Evolutionary conservation across 1,140 invertebrate genomes (phyloP), one percentile per base, ranked within the genome.

Genomic region (Lanistes nyassanus): DNA sequence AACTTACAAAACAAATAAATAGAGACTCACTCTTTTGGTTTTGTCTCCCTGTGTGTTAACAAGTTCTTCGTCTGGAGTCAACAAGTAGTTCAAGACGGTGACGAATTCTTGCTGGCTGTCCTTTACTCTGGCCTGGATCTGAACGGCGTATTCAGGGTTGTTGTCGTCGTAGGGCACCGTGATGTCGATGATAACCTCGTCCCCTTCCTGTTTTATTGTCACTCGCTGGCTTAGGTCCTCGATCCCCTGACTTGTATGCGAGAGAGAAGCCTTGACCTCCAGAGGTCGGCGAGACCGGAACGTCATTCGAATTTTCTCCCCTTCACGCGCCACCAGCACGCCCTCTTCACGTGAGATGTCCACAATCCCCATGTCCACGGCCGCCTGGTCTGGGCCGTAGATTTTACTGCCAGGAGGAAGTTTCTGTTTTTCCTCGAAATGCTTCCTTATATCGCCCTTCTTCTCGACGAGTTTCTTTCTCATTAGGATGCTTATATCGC

Each of bases 11-110:
- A n/a, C 3, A 60, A 11, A 23, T 31, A 11, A n/a, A 23, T 23
- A 11, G 0, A 60, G 5, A 19, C 56, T 26, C 5, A 72, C 70
- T 55, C 60, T 55, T 23, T 72, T n/a, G 7, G 37, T 37, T 36
- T 9, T 2, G 37, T 37, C 56, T 62, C 60, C 60, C 55, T 39
- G 37, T n/a, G 70, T 37, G 26, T 62, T 3, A 7, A 62, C 56
- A 1, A 72, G 55, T 31, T 72, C 23, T 9, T 16, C 60, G 70
- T 72, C 70, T 2, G 69, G 37, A 23, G 70, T 72, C 55, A 72
- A 55, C 36, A 72, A 55, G 26, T 72, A 72, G 56, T 72, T n/a
- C n/a, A n/a, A n/a, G n/a, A n/a, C n/a, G n/a, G n/a, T 72, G 31
- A 72, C 56, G 26, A 47, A 56, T 2, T 62, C 70, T 9, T 31